Evolutionary conservation across 2,113 vertebrate species (phyloP).

Genomic region (Anser cygnoides): DNA sequence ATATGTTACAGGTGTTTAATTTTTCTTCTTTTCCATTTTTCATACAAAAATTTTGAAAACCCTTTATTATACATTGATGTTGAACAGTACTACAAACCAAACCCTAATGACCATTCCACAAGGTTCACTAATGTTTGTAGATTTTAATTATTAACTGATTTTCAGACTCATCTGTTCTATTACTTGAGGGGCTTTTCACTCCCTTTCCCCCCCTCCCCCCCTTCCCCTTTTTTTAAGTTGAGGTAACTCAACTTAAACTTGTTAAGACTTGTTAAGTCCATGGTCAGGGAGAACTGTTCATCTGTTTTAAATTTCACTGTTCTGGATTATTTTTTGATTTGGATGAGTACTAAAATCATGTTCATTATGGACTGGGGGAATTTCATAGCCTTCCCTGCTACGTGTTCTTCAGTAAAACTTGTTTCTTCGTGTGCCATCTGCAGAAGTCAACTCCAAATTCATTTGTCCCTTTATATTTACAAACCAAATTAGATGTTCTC

Average conservation of each 20-base stretch:
- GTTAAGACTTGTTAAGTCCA: neutral
- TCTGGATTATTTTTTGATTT: neutral
- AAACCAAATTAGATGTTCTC: neutral
- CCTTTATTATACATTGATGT: neutral
- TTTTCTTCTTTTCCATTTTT: neutral
- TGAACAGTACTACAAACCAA: neutral
- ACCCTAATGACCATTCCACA: neutral
- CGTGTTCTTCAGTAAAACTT: neutral
- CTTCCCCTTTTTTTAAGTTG: neutral
- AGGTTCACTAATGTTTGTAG: neutral
- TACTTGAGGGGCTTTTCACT: neutral
- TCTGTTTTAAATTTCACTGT: neutral
- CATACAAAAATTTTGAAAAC: neutral
- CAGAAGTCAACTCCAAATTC: neutral
- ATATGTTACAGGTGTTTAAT: neutral
- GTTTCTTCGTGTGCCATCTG: neutral
- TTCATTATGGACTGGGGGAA: neutral
- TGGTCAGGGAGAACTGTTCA: neutral
- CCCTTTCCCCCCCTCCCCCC: no score
- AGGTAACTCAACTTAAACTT: neutral
- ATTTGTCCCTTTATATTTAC: neutral
- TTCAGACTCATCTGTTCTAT: neutral
- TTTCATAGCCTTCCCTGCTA: neutral
- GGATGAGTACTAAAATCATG: neutral
- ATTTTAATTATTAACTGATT: neutral